Percentiles rank a stretch among this genome's conserved stretches.
These are phyloP conservation scores for Aplochiton taeniatus DNA, from an alignment of 2,797 vertebrate genomes.

Conservation along the genomic window DNA sequence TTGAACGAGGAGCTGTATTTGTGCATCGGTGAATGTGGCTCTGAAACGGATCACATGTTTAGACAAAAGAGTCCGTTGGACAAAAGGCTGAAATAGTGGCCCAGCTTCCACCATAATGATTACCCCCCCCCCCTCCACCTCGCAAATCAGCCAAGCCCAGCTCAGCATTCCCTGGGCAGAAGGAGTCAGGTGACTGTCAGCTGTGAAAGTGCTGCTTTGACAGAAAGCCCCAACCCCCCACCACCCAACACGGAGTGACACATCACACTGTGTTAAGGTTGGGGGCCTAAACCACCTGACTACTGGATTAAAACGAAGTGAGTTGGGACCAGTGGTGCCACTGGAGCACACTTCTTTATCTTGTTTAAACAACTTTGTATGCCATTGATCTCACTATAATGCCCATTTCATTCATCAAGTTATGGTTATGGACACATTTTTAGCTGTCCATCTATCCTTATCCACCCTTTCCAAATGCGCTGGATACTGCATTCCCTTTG, in stretches of 20 bases:
- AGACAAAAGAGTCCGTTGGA: slow-evolving; percentile 8
- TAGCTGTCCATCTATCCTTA: too few relatives aligned
- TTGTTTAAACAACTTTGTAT: too few relatives aligned
- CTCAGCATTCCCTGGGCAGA: slow-evolving; percentile 53
- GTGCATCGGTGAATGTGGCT: slow-evolving; percentile 16
- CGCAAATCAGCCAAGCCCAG: slow-evolving; percentile 21
- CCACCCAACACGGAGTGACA: slow-evolving; percentile 10
- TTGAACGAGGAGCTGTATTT: slow-evolving; percentile 11
- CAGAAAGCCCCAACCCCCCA: slow-evolving; percentile 41
- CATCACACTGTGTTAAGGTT: slow-evolving; percentile 11
- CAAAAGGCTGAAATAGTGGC: not conserved
- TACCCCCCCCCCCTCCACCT: too few relatives aligned
- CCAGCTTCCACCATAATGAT: too few relatives aligned
- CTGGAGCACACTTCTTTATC: too few relatives aligned
- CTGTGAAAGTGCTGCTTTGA: slow-evolving; percentile 39
- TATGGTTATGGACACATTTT: too few relatives aligned
- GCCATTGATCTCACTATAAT: too few relatives aligned
- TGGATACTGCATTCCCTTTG: too few relatives aligned
- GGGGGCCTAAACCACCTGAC: not conserved
- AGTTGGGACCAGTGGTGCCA: too few relatives aligned
- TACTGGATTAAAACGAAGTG: too few relatives aligned
- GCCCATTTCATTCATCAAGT: too few relatives aligned
- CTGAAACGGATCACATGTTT: slow-evolving; percentile 5
- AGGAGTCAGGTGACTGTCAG: slow-evolving; percentile 64
- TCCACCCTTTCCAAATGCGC: too few relatives aligned